Percentiles rank a stretch among this genome's conserved stretches.
Evolutionary conservation across 2,888 invertebrate genomes (phyloP).

Genomic region (Eilema griseolum): DNA sequence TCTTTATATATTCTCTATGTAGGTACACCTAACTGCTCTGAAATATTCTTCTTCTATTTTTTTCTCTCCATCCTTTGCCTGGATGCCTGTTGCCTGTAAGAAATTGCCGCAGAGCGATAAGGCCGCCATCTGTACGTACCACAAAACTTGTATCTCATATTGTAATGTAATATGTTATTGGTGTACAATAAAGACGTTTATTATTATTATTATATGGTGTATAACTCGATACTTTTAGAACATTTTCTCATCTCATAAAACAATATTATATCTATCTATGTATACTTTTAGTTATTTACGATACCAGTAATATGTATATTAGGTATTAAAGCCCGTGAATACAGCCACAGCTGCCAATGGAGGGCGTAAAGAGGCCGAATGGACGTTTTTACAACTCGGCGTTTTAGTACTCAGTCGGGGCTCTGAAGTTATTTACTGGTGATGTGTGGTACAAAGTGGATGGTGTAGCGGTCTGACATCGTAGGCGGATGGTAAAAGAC

Average conservation of each 20-base stretch:
- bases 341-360: slow-evolving; percentile 67
- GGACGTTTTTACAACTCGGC: slow-evolving; percentile 69
- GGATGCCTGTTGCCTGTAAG: too few relatives aligned
- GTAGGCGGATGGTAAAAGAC: not conserved
- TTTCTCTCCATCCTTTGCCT: too few relatives aligned
- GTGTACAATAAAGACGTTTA: too few relatives aligned
- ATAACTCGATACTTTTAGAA: not conserved
- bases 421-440: slow-evolving; percentile 70
- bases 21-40: too few relatives aligned
- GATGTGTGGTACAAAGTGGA: slow-evolving; percentile 31
- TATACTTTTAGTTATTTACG: slow-evolving; percentile 45
- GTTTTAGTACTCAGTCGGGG: slow-evolving; percentile 68
- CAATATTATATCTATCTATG: not conserved
- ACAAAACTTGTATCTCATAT: too few relatives aligned
- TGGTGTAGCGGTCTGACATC: slow-evolving; percentile 7
- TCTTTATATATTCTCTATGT: too few relatives aligned
- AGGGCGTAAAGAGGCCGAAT: slow-evolving; percentile 59
- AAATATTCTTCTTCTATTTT: too few relatives aligned
- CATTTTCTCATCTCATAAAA: not conserved
- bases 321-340: slow-evolving; percentile 53
- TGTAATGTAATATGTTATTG: too few relatives aligned
- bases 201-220: too few relatives aligned
- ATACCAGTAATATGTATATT: slow-evolving; percentile 54
- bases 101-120: too few relatives aligned
- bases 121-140: too few relatives aligned